Evolutionary conservation across 1,140 invertebrate genomes (phyloP).

Genomic region (Phortica variegata): DNA sequence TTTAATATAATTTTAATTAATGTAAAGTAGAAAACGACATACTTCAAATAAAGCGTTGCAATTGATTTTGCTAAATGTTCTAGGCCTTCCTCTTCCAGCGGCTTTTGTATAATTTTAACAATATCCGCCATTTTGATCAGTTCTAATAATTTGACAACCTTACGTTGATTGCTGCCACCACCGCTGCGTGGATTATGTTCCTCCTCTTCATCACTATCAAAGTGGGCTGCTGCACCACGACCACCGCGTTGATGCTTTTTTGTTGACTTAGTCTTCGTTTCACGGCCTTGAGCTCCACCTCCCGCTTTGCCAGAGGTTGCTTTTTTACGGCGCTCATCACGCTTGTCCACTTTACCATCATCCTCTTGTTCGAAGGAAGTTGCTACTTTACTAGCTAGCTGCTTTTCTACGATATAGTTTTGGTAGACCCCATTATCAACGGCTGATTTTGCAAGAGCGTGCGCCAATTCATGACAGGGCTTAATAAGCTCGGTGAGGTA

Average conservation of each 20-base stretch:
- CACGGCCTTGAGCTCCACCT: conserved; percentile 87
- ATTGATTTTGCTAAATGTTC: conserved; percentile 66
- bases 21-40: conserved; percentile 11
- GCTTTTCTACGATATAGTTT: conserved; percentile 64
- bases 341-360: conserved; percentile 69
- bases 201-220: conserved; percentile 66
- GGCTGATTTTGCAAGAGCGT: conserved; percentile 72
- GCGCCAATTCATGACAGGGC: conserved; percentile 68
- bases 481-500: conserved; percentile 72
- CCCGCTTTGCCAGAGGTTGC: conserved; percentile 82
- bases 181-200: conserved; percentile 15
- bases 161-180: conserved; percentile 13
- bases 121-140: conserved; percentile 68
- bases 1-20: background rate
- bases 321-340: conserved; percentile 87
- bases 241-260: conserved; percentile 71
- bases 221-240: conserved; percentile 59
- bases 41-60: conserved; percentile 62
- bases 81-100: conserved; percentile 66
- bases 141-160: conserved; percentile 30
- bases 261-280: conserved; percentile 92
- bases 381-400: conserved; percentile 58
- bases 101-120: conserved; percentile 64
- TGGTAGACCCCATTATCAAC: conserved; percentile 70
- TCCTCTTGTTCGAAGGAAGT: conserved; percentile 30